These are phyloP conservation scores for Tamias sibiricus DNA, from an alignment of 2,113 vertebrate species.

Conservation along the genomic window DNA sequence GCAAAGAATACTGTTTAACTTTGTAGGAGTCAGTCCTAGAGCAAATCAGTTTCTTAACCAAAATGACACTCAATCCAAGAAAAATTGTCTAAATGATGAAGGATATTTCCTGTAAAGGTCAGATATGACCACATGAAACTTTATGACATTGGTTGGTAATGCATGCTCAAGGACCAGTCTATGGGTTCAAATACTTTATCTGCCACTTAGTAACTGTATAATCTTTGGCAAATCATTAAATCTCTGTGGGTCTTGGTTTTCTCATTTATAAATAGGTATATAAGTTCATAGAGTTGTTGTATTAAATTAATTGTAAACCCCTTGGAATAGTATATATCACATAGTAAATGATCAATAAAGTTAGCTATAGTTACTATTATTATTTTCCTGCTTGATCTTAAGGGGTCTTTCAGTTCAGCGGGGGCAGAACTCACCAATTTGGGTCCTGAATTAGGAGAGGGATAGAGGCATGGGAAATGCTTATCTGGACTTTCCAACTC, in stretches of 20 bases:
- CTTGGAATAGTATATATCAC: not conserved
- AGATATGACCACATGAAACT: not conserved
- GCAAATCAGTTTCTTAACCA: not conserved
- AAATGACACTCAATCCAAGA: not conserved
- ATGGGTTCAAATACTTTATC: not conserved
- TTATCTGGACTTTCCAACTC: not conserved
- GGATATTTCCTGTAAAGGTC: not conserved
- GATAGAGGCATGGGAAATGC: not conserved
- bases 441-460: not conserved
- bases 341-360: not conserved
- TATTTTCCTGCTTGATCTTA: not conserved
- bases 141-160: not conserved
- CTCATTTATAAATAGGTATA: not conserved
- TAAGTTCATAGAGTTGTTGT: not conserved
- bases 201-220: not conserved
- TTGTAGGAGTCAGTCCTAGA: not conserved
- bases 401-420: not conserved
- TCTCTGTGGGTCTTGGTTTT: not conserved
- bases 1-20: not conserved
- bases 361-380: not conserved
- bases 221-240: not conserved
- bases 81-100: not conserved
- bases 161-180: not conserved
- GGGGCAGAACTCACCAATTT: not conserved
- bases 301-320: not conserved